Evolutionary conservation across 2,113 vertebrate genomes (phyloP).

Genomic region (Nycticebus coucang): DNA sequence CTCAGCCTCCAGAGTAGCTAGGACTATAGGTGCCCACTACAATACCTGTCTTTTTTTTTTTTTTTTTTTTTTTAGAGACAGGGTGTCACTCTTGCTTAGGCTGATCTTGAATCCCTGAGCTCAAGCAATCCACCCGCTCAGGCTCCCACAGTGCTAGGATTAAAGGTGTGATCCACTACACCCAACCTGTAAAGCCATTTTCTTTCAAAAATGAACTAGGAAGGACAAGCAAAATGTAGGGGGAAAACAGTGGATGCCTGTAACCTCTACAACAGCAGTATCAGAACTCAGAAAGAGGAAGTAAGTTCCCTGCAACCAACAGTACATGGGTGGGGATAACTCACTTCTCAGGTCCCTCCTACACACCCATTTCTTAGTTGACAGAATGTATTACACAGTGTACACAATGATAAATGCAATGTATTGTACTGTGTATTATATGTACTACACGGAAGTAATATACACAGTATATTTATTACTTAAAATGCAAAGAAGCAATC

Average conservation of each 20-base stretch:
- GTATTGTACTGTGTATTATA: background rate
- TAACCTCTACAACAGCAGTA: background rate
- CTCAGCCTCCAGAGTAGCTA: too few species aligned
- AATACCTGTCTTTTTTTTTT: too few species aligned
- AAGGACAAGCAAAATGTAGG: conserved; percentile 12
- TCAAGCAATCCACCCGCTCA: too few species aligned
- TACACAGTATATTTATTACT: background rate
- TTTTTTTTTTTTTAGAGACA: too few species aligned
- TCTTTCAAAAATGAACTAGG: conserved; percentile 24
- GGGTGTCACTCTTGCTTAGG: too few species aligned
- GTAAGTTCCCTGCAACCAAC: background rate
- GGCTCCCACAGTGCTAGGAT: too few species aligned
- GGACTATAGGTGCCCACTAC: too few species aligned
- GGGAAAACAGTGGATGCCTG: background rate
- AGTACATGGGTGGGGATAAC: background rate
- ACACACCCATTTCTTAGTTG: conserved; percentile 12
- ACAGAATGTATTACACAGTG: background rate
- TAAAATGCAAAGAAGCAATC: background rate
- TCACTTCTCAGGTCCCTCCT: background rate
- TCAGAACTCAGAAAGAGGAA: background rate
- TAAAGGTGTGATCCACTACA: too few species aligned
- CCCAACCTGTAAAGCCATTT: background rate
- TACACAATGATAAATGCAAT: background rate
- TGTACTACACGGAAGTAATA: background rate
- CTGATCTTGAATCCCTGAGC: too few species aligned